phyloP scores from a whole-genome alignment of 2,113 vertebrate species.

The Platycercus adscitus region DNA sequence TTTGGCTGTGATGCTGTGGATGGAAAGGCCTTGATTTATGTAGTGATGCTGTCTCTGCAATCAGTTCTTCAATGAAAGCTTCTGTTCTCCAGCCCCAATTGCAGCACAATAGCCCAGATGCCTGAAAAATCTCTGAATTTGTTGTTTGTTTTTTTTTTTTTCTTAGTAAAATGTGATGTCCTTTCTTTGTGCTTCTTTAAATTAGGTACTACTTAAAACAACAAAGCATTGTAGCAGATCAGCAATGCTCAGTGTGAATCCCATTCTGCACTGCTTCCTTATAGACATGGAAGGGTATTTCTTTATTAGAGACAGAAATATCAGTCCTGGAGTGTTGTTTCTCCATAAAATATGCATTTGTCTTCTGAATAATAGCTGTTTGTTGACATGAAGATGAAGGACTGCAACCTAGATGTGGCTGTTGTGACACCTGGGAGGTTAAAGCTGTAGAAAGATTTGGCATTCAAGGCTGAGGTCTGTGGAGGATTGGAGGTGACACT shows the following conservation, averaged over 20 bases:
- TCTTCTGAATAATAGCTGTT: background rate
- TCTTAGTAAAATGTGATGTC: background rate
- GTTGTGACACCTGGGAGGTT: background rate
- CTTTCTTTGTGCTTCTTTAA: background rate
- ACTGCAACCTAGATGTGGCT: background rate
- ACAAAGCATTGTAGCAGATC: accelerated
- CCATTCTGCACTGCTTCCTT: background rate
- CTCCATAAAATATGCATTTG: background rate
- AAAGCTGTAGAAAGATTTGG: background rate
- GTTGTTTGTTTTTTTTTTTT: background rate
- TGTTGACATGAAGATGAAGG: background rate
- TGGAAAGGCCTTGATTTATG: background rate
- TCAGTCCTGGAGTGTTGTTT: background rate
- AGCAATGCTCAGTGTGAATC: background rate
- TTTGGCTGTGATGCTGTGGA: background rate
- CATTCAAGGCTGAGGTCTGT: background rate
- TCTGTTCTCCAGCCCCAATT: background rate
- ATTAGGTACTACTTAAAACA: background rate
- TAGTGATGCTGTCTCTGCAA: too few relatives aligned
- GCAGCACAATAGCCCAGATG: background rate
- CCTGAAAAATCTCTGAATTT: background rate
- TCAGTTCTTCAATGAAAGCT: background rate
- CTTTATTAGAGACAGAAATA: background rate
- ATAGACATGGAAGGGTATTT: background rate
- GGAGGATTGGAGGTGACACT: background rate